These are phyloP conservation scores for Drosophila nigrodunni DNA, from an alignment of 1,140 invertebrate genomes.

Conservation along the genomic window DNA sequence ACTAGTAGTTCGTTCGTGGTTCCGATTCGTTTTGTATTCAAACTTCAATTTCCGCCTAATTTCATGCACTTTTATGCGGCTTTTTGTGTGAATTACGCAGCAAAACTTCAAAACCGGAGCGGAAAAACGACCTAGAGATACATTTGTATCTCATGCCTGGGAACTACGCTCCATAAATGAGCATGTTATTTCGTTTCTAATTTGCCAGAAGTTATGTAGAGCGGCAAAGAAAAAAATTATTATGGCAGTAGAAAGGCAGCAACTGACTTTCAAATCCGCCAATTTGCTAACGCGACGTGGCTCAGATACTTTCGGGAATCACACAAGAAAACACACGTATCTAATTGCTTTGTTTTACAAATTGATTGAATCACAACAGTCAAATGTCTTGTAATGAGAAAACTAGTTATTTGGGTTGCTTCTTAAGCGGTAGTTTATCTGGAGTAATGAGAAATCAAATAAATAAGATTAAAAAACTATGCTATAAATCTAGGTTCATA, in stretches of 20 bases:
- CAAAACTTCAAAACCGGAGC: slow-evolving; percentile 61
- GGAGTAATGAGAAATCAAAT: too few relatives aligned
- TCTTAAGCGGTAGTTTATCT: background rate
- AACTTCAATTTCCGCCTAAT: slow-evolving; percentile 79
- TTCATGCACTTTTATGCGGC: slow-evolving; percentile 80
- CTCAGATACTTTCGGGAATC: slow-evolving; percentile 13
- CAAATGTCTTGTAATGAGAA: background rate
- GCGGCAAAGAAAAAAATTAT: slow-evolving; percentile 23
- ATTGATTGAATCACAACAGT: slow-evolving; percentile 12
- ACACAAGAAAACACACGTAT: slow-evolving; percentile 1
- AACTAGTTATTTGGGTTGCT: background rate
- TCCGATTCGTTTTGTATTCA: slow-evolving; percentile 18
- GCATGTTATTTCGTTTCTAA: slow-evolving; percentile 67
- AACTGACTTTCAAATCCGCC: slow-evolving; percentile 63
- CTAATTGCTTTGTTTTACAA: slow-evolving; percentile 15
- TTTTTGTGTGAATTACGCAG: slow-evolving; percentile 75
- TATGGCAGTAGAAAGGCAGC: slow-evolving; percentile 34
- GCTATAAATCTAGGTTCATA: too few relatives aligned
- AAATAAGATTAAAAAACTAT: too few relatives aligned
- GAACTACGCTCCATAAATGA: slow-evolving; percentile 57
- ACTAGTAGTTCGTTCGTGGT: slow-evolving; percentile 1
- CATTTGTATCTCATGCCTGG: slow-evolving; percentile 40
- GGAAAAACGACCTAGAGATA: slow-evolving; percentile 60
- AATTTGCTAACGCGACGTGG: slow-evolving; percentile 39
- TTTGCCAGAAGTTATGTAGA: slow-evolving; percentile 58